Evolutionary conservation across 2,113 vertebrate genomes (phyloP).

Genomic region (Glaucomys volans): DNA sequence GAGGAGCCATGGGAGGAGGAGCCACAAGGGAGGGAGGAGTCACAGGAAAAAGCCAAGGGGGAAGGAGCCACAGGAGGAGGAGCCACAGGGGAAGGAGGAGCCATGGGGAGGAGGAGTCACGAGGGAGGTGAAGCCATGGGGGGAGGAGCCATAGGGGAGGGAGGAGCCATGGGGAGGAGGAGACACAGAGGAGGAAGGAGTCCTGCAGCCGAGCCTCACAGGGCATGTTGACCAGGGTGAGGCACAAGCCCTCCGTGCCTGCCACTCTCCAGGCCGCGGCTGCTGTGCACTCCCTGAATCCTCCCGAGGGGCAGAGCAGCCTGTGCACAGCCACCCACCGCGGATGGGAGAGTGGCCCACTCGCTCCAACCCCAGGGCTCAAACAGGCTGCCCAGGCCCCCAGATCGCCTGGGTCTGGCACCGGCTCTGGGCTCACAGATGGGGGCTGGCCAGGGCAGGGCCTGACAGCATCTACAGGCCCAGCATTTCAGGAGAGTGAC

Average conservation of each 20-base stretch:
- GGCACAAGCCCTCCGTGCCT: background rate
- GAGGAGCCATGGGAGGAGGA: rapidly evolving
- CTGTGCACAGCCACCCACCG: rapidly evolving
- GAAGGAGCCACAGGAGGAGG: too few species aligned
- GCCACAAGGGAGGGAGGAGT: too few species aligned
- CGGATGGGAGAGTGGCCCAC: rapidly evolving
- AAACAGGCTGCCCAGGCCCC: background rate
- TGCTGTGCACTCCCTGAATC: rapidly evolving
- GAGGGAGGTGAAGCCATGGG: too few species aligned
- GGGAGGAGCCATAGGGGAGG: too few species aligned
- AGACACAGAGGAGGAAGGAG: too few species aligned
- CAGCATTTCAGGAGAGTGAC: rapidly evolving
- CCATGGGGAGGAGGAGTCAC: too few species aligned
- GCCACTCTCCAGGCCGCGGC: rapidly evolving
- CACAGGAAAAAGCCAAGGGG: too few species aligned
- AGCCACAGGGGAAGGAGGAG: too few species aligned
- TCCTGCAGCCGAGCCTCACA: background rate
- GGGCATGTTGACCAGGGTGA: rapidly evolving
- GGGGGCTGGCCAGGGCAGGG: background rate
- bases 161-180: too few species aligned
- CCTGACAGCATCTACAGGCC: rapidly evolving
- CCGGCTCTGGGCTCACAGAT: too few species aligned
- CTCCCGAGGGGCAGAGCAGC: rapidly evolving
- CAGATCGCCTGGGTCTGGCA: background rate
- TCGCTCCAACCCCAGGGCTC: background rate